These are phyloP conservation scores for Stegodyphus dumicola DNA, from an alignment of 1,140 invertebrate genomes.

Conservation along the genomic window DNA sequence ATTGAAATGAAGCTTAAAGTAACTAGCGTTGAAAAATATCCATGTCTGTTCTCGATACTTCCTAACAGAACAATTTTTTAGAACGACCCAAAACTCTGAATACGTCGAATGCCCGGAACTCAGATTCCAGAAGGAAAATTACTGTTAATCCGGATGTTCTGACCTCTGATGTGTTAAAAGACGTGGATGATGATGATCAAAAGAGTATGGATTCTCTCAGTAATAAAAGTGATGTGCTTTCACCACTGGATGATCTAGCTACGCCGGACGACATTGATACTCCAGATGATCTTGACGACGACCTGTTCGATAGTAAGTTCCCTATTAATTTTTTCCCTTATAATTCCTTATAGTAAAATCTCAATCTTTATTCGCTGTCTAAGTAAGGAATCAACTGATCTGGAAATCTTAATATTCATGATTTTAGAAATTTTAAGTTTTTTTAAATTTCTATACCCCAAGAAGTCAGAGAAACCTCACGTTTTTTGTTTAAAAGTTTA, in stretches of 20 bases:
- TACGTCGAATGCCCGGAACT: conserved; percentile 58
- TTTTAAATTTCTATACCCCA: too few species aligned
- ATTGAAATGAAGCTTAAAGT: too few species aligned
- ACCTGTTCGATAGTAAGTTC: conserved; percentile 68
- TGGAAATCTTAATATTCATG: too few species aligned
- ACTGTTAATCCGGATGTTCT: conserved; percentile 66
- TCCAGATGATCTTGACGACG: conserved; percentile 71
- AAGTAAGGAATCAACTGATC: too few species aligned
- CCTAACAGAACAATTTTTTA: neutral
- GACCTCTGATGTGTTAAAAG: conserved; percentile 60
- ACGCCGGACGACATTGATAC: conserved; percentile 70
- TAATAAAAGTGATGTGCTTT: conserved; percentile 63
- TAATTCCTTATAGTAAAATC: neutral
- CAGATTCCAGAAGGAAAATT: conserved; percentile 65
- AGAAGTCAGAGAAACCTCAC: too few species aligned
- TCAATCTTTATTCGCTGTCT: neutral
- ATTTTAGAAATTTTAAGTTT: too few species aligned
- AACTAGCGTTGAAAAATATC: too few species aligned
- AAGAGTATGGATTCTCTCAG: conserved; percentile 61
- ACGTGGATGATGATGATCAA: conserved; percentile 64
- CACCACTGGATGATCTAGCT: conserved; percentile 65
- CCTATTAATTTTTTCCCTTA: neutral
- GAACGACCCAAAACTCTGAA: conserved; percentile 56
- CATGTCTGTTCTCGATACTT: too few species aligned
- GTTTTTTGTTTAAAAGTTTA: too few species aligned